Evolutionary conservation across 2,113 vertebrate genomes (phyloP), one percentile per base, ranked within the genome.

Genomic region (Natator depressus): DNA sequence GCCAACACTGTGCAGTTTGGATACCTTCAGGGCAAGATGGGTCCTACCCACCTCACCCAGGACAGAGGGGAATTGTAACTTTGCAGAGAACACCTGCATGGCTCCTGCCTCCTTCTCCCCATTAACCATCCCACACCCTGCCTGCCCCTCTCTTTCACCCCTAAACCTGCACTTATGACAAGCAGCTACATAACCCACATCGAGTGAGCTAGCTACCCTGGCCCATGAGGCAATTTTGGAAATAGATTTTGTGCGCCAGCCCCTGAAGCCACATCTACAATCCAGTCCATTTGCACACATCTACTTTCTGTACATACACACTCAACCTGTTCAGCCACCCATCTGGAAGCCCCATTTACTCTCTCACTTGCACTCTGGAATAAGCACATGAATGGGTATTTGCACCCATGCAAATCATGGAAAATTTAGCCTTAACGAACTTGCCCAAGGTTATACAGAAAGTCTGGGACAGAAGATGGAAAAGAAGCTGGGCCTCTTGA

Each of bases 401-500:
- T 31, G 59, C n/a, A 89, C 27, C 88, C 5, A 13, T 31, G 31
- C 13, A 88, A 55, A 65, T 25, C 87, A 93, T 47, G 81, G 59
- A 80, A 95, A 91, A 91, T 84, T 6, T 47, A 91, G n/a, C 11
- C 5, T 57, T 69, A 38, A 49, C 51, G 53, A 59, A 83, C 72
- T 96, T 2, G 54, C 84, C 93, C 35, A 22, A 72, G 42, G 62
- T 54, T 78, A 82, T 38, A 72, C 92, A 81, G 22, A 84, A 85
- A 89, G 17, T 53, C 4, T 10, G 75, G 80, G 55, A n/a, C 19
- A 22, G 65, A 72, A 72, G 65, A 8, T 22, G n/a, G 46, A 88
- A 69, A 92, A 84, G 6, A 93, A 5, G 5, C 10, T 76, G 75
- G 42, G 12, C 10, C 42, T 46, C 42, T 16, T 78, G 75, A 47